A percentile compares a stretch with the other conserved stretches of the same genome.
phyloP scores from a whole-genome alignment of 2,888 invertebrate genomes.

The Cantharis lateralis region DNA sequence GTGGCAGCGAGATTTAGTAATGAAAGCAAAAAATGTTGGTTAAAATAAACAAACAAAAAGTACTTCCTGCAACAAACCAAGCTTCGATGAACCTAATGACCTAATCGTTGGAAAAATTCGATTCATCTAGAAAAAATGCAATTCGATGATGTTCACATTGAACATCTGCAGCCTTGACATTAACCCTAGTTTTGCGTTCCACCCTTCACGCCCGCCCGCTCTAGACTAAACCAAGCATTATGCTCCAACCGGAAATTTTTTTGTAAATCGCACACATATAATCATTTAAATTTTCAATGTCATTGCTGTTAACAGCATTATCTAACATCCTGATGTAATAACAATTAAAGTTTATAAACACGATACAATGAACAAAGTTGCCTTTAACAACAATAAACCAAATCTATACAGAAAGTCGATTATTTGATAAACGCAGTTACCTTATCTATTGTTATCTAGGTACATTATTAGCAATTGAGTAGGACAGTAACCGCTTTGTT shows the following conservation, averaged over 20 bases:
- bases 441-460: neutral
- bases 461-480: conserved; percentile 11
- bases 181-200: conserved; percentile 14
- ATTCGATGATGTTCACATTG: neutral
- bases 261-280: conserved; percentile 16
- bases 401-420: neutral
- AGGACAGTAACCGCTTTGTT: conserved; percentile 21
- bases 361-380: neutral
- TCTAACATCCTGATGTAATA: conserved; percentile 1
- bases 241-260: conserved; percentile 21
- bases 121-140: neutral
- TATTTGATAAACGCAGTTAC: neutral
- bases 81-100: neutral
- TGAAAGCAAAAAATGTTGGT: neutral
- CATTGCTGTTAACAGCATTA: neutral
- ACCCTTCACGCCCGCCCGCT: conserved; percentile 10
- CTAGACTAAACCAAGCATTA: conserved; percentile 12
- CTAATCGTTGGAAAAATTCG: neutral
- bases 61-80: neutral
- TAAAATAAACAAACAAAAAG: neutral
- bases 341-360: neutral
- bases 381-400: neutral
- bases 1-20: neutral
- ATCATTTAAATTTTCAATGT: conserved; percentile 16
- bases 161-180: conserved; percentile 28